Percentiles rank a stretch among this genome's conserved stretches.
These are phyloP conservation scores for Ylistrum balloti DNA, from an alignment of 1,140 invertebrate genomes.

Conservation along the genomic window DNA sequence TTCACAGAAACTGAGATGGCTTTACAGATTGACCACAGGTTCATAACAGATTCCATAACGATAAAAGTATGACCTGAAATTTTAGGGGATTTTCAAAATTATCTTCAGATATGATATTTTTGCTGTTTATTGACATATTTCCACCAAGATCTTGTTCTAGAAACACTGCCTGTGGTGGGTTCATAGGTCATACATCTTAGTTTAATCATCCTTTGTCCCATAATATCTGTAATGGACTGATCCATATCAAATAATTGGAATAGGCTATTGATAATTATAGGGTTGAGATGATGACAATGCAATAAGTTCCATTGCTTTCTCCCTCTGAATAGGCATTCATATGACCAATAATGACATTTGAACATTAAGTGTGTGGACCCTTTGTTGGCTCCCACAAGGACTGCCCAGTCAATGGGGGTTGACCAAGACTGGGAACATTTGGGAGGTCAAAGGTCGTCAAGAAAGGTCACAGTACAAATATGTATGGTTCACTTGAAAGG, in stretches of 20 bases:
- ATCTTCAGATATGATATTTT: too few relatives aligned
- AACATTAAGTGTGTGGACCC: neutral
- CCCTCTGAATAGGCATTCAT: neutral
- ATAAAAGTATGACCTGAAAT: too few relatives aligned
- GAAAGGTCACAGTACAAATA: neutral
- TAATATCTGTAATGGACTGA: neutral
- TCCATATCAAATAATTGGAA: constrained; percentile 20
- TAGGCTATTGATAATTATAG: neutral
- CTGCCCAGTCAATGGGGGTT: neutral
- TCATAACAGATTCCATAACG: too few relatives aligned
- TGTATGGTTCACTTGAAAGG: neutral
- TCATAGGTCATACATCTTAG: neutral
- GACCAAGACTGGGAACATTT: neutral
- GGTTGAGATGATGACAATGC: neutral
- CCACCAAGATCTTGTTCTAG: neutral
- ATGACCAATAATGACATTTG: neutral
- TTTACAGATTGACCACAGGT: too few relatives aligned
- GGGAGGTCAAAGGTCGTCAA: neutral
- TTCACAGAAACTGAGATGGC: neutral
- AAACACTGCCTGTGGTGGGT: neutral
- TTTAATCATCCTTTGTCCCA: neutral
- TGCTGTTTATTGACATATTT: too few relatives aligned
- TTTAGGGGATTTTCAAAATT: too few relatives aligned
- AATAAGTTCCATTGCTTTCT: neutral
- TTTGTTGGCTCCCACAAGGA: neutral